These are phyloP conservation scores for Danaus chrysippus DNA, from an alignment of 2,888 invertebrate genomes.

Conservation along the genomic window DNA sequence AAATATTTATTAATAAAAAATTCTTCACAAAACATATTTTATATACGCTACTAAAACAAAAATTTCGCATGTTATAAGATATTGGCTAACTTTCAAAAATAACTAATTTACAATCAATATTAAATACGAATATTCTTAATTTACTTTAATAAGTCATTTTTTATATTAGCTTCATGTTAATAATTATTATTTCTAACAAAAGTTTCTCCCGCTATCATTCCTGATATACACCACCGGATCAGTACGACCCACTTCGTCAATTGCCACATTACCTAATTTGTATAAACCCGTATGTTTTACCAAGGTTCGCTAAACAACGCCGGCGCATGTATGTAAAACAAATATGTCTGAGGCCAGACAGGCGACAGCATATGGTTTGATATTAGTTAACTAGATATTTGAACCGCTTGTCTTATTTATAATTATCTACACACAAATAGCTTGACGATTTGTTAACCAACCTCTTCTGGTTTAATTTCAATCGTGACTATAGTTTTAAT, in stretches of 20 bases:
- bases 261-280: constrained; percentile 69
- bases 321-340: constrained; percentile 25
- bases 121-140: too few species aligned
- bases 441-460: too few species aligned
- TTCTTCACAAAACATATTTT: too few species aligned
- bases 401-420: not conserved
- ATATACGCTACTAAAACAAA: too few species aligned
- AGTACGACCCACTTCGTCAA: constrained; percentile 62
- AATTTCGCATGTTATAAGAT: too few species aligned
- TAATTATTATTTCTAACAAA: not conserved
- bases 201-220: constrained; percentile 22
- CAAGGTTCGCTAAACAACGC: constrained; percentile 48
- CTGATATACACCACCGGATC: constrained; percentile 27
- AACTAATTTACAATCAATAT: too few species aligned
- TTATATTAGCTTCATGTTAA: not conserved
- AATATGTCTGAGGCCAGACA: constrained; percentile 27
- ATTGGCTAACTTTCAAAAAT: too few species aligned
- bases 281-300: constrained; percentile 60
- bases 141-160: too few species aligned
- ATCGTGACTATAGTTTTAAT: too few species aligned
- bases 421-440: too few species aligned
- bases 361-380: constrained; percentile 22
- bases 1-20: too few species aligned
- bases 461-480: too few species aligned
- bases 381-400: not conserved